Percentiles rank a stretch among this genome's conserved stretches.
These are phyloP conservation scores for Poeciliopsis prolifica DNA, from an alignment of 2,113 vertebrate species.

Conservation along the genomic window DNA sequence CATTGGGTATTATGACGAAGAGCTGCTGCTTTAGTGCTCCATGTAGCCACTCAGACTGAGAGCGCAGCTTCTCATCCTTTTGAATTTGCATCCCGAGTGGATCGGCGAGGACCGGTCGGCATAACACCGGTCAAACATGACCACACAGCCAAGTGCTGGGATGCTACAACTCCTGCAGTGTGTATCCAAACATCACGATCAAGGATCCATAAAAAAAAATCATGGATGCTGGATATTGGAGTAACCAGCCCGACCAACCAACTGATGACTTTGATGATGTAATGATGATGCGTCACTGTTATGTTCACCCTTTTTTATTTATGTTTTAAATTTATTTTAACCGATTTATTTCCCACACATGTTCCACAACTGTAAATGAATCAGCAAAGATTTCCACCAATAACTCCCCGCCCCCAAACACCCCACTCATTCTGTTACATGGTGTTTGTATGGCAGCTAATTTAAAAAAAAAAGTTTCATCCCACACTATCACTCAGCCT, in stretches of 20 bases:
- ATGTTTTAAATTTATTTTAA: too few relatives aligned
- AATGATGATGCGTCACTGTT: slow-evolving; percentile 63
- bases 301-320: slow-evolving; percentile 22
- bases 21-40: neutral
- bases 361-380: neutral
- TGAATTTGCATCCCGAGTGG: slow-evolving; percentile 61
- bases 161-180: neutral
- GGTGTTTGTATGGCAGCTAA: slow-evolving; percentile 31
- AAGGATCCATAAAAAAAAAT: neutral
- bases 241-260: slow-evolving; percentile 20
- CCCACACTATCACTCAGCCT: slow-evolving; percentile 25
- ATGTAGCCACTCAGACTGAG: slow-evolving; percentile 5
- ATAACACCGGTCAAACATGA: too few relatives aligned
- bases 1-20: neutral
- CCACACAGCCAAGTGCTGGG: slow-evolving; percentile 49
- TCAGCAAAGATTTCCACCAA: neutral
- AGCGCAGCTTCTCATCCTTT: slow-evolving; percentile 49
- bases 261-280: slow-evolving; percentile 45
- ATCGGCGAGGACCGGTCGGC: slow-evolving; percentile 58
- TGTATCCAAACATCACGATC: neutral
- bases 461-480: slow-evolving; percentile 36
- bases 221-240: slow-evolving; percentile 11
- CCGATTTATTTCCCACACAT: slow-evolving; percentile 1
- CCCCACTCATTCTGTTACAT: neutral
- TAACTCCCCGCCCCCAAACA: neutral